Evolutionary conservation across 2,797 vertebrate genomes (phyloP), one percentile per base, ranked within the genome.

Genomic region (Sebastes melanostomus): DNA sequence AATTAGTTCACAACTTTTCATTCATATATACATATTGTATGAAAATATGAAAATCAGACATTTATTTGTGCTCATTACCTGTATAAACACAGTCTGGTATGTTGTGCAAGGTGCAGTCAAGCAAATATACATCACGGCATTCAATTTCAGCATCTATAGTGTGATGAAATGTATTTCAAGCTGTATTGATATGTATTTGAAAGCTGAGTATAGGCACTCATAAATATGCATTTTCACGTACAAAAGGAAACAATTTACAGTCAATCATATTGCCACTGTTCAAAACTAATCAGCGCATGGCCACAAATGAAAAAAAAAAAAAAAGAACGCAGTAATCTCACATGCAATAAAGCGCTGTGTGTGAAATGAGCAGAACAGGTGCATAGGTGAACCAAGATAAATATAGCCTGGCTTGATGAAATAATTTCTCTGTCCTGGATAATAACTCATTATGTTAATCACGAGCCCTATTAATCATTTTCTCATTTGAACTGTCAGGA

Each of bases 391-490:
- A 89, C 78, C 75, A 87, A 92, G 92, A 93, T 92, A 93, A 94
- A 94, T 93, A 93, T 93, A 93, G 92, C 88, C 78, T n/a, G 75
- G 91, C 87, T 92, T 93, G 92, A 94, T 94, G 88, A 93, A 94
- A 93, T 93, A 88, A 94, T 94, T 93, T 92, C 89, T 93, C 91
- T 93, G 93, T 93, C 93, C 93, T 76, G 87, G 91, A 92, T 91
- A 92, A 93, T 94, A 93, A 94, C 90, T 94, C 90, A 93, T 90
- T 92, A 93, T 94, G 90, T 91, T 94, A 93, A 94, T 94, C 90
- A 93, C 80, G 55, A 91, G 88, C 72, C 82, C 85, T 89, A 93
- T 95, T 94, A 92, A 94, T 94, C 91, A 93, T 91, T 93, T 94
- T 94, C 91, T 93, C 93, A 94, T 94, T 93, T 89, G 90, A 92